Conservation (phyloP, 2,888 invertebrate genomes). For the Notodonta dromedarius region DNA sequence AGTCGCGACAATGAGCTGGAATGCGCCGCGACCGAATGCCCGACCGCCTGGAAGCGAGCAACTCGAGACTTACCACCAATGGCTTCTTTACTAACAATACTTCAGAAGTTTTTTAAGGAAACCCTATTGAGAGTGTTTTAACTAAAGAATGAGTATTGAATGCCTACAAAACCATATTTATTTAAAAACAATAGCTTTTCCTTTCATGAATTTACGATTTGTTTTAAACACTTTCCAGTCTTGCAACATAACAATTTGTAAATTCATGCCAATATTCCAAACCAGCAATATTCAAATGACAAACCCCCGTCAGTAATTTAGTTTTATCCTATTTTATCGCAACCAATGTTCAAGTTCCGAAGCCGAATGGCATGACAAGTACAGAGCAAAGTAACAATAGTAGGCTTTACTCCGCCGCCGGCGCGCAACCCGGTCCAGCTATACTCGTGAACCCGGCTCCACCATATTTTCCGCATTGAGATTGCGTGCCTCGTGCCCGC, state of each 20-base stretch:
- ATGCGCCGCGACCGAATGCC: slow-evolving; percentile 57
- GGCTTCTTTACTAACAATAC: neutral
- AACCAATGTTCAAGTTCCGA: slow-evolving; percentile 5
- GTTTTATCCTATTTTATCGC: slow-evolving; percentile 1
- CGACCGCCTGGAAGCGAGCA: slow-evolving; percentile 52
- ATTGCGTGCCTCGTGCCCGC: slow-evolving; percentile 81
- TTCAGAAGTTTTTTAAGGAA: neutral
- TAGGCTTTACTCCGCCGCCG: slow-evolving; percentile 56
- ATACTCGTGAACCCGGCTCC: slow-evolving; percentile 37
- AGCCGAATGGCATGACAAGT: slow-evolving; percentile 37
- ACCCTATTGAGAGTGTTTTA: neutral
- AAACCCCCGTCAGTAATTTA: neutral
- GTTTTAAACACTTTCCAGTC: too few relatives aligned
- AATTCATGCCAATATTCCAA: neutral
- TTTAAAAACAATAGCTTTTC: too few relatives aligned
- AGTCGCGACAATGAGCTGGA: slow-evolving; percentile 61
- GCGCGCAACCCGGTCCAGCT: slow-evolving; percentile 52
- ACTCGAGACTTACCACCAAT: slow-evolving; percentile 6
- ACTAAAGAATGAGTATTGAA: neutral
- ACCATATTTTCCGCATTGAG: slow-evolving; percentile 80
- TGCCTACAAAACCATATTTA: too few relatives aligned
- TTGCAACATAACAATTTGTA: too few relatives aligned
- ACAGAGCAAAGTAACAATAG: slow-evolving; percentile 56
- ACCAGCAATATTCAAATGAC: neutral
- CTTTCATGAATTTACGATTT: too few relatives aligned